phyloP scores from a whole-genome alignment of 2,113 vertebrate genomes.

The Pristiophorus japonicus region DNA sequence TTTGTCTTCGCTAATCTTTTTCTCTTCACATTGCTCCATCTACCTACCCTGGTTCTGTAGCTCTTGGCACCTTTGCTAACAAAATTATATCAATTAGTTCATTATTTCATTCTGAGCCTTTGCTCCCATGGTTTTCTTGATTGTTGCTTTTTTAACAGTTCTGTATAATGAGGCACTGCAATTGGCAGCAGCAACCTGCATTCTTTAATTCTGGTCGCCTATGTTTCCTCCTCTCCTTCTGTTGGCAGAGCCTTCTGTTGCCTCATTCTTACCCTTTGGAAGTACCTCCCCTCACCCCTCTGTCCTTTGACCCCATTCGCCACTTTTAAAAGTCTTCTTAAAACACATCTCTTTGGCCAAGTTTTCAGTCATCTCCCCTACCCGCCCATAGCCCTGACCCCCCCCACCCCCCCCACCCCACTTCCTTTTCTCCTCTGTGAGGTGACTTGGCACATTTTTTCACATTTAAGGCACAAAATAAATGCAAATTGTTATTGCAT shows the following conservation, averaged over 20 bases:
- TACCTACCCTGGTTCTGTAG: neutral
- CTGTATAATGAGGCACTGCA: neutral
- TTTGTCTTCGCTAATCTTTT: no score
- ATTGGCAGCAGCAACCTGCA: neutral
- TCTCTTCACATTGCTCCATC: no score
- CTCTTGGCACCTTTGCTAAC: neutral
- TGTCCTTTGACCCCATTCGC: neutral
- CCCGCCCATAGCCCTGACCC: neutral
- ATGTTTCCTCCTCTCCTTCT: neutral
- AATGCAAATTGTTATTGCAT: neutral
- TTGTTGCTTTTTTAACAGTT: neutral
- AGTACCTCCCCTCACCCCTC: neutral
- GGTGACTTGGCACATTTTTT: neutral
- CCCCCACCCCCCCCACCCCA: neutral
- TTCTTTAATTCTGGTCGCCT: neutral
- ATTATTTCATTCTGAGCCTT: neutral
- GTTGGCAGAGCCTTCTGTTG: neutral
- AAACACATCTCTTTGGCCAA: neutral
- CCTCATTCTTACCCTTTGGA: neutral
- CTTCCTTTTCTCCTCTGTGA: neutral
- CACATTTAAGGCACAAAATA: neutral
- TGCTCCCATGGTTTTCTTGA: neutral
- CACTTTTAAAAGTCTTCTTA: neutral
- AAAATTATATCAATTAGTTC: neutral
- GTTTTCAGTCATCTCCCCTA: neutral